Percentiles rank a stretch among this genome's conserved stretches.
phyloP scores from a whole-genome alignment of 2,113 vertebrate species.

The Piprites chloris region DNA sequence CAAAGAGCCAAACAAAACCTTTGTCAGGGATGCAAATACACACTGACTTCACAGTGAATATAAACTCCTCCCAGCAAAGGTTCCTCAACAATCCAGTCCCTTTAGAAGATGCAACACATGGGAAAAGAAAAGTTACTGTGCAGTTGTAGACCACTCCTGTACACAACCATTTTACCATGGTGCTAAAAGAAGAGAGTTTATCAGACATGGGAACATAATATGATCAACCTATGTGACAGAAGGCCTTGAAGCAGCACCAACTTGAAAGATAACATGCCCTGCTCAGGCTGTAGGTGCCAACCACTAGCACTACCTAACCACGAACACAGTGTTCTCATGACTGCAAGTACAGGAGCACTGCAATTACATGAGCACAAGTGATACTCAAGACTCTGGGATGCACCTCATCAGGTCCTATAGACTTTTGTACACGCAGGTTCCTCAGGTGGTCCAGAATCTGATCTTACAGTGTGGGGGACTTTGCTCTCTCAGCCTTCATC shows the following conservation, averaged over 20 bases:
- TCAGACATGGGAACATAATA: not conserved
- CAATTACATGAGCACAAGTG: not conserved
- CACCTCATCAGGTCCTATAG: not conserved
- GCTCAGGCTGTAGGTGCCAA: fast-evolving
- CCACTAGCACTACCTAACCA: not conserved
- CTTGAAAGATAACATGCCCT: not conserved
- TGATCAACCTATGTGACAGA: not conserved
- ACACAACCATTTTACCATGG: not conserved
- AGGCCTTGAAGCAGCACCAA: not conserved
- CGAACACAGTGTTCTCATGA: not conserved
- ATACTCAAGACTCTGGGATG: not conserved
- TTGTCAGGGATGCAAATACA: not conserved
- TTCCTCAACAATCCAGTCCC: not conserved
- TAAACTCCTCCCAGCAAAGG: not conserved
- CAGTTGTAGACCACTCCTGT: not conserved
- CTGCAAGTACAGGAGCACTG: not conserved
- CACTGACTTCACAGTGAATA: not conserved
- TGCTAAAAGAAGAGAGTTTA: not conserved
- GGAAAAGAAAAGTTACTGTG: not conserved
- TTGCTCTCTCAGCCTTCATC: not conserved
- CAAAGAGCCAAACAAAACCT: not conserved
- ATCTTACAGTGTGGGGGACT: not conserved
- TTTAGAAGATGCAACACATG: fast-evolving
- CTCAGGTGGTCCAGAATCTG: not conserved
- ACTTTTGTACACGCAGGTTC: not conserved